Evolutionary conservation across 2,113 vertebrate species (phyloP).

Genomic region (Bagarius yarrelli): DNA sequence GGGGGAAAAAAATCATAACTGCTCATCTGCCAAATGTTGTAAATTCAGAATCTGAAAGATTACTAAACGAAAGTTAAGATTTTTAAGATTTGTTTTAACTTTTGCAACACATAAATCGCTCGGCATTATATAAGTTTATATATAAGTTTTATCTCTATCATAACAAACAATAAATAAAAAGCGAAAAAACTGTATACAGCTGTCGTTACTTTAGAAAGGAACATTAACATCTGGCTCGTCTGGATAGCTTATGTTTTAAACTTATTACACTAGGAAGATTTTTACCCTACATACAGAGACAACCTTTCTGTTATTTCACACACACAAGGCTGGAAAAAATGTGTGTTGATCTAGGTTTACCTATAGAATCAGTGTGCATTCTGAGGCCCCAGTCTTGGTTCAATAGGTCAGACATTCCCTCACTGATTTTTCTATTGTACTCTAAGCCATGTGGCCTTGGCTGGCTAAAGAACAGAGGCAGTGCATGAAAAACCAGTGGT

Average conservation of each 20-base stretch:
- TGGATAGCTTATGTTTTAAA: not conserved
- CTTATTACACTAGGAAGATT: not conserved
- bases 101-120: not conserved
- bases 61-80: too few relatives aligned
- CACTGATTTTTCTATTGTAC: constrained; percentile 39
- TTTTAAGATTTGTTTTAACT: not conserved
- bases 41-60: too few relatives aligned
- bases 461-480: constrained; percentile 34
- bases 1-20: too few relatives aligned
- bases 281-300: constrained; percentile 1
- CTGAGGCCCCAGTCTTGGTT: constrained; percentile 43
- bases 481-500: constrained; percentile 22
- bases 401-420: constrained; percentile 48
- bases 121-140: too few relatives aligned
- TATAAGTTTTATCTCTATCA: not conserved
- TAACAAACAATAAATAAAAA: too few relatives aligned
- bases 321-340: constrained; percentile 43
- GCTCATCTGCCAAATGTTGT: too few relatives aligned
- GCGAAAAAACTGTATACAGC: too few relatives aligned
- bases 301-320: constrained; percentile 6
- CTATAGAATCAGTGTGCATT: constrained; percentile 45
- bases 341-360: constrained; percentile 47
- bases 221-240: not conserved
- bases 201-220: not conserved
- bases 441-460: constrained; percentile 6